These are phyloP conservation scores for Sphenopsis melanotis DNA, from an alignment of 2,797 vertebrate species.

Conservation along the genomic window DNA sequence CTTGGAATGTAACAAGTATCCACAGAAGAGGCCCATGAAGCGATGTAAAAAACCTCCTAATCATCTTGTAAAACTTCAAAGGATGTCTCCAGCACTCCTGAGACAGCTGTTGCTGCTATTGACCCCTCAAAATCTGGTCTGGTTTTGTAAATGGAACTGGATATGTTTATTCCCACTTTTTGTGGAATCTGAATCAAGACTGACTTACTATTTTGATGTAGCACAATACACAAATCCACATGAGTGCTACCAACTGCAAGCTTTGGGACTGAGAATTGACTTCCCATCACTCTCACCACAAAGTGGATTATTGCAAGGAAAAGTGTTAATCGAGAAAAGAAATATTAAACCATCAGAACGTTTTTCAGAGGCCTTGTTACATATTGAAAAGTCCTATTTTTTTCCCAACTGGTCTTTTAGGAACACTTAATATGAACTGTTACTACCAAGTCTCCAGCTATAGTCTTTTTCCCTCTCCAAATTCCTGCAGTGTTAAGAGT, in stretches of 20 bases:
- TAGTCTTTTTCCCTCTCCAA: too few relatives aligned
- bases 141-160: not conserved
- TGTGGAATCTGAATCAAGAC: not conserved
- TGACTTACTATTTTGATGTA: not conserved
- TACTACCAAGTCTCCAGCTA: not conserved
- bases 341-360: not conserved
- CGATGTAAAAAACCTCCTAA: not conserved
- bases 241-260: not conserved
- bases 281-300: not conserved
- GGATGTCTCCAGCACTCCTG: not conserved
- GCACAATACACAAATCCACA: fast-evolving
- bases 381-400: not conserved
- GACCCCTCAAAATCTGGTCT: not conserved
- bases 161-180: not conserved
- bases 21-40: not conserved
- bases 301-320: not conserved
- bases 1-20: not conserved
- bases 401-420: conserved; percentile 3
- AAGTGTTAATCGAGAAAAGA: not conserved
- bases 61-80: not conserved
- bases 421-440: conserved; percentile 49
- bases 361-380: not conserved
- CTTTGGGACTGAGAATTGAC: not conserved
- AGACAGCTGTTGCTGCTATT: not conserved
- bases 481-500: not conserved